A percentile compares a stretch with the other conserved stretches of the same genome.
Evolutionary conservation across 2,888 invertebrate genomes (phyloP).

Genomic region (Strigamia crassipes): DNA sequence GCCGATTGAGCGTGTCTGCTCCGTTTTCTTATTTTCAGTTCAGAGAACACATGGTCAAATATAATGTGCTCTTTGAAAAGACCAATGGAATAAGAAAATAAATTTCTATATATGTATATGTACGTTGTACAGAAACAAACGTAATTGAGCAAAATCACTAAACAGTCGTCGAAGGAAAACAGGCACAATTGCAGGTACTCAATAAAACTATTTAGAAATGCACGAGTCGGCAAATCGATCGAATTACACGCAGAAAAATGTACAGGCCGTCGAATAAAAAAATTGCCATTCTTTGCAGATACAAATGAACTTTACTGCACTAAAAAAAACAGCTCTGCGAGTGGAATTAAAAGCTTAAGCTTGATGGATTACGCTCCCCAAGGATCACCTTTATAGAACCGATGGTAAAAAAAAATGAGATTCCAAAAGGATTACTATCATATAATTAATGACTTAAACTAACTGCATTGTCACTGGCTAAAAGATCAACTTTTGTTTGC

Average conservation of each 20-base stretch:
- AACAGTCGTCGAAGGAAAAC: neutral
- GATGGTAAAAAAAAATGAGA: neutral
- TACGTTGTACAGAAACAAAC: neutral
- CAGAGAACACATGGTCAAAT: slow-evolving; percentile 1
- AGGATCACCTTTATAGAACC: neutral
- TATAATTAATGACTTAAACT: slow-evolving; percentile 10
- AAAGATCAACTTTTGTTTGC: neutral
- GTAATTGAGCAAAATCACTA: neutral
- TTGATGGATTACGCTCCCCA: slow-evolving; percentile 11
- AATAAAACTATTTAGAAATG: slow-evolving; percentile 21
- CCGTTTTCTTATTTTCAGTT: slow-evolving; percentile 16
- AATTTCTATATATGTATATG: neutral
- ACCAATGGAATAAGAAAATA: neutral
- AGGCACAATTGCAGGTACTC: neutral
- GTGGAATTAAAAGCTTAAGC: slow-evolving; percentile 11
- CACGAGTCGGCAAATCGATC: slow-evolving; percentile 11
- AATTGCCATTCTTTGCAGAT: slow-evolving; percentile 5
- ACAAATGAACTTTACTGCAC: neutral
- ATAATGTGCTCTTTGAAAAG: neutral
- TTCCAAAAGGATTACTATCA: neutral
- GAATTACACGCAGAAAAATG: neutral
- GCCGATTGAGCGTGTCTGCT: slow-evolving; percentile 16
- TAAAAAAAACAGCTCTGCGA: neutral
- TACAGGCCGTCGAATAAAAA: neutral
- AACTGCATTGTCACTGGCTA: neutral